Evolutionary conservation across 35 echinoderm and acorn worm genomes (phyloP), one percentile per base, ranked within the genome.

Genomic region (Patiria miniata): DNA sequence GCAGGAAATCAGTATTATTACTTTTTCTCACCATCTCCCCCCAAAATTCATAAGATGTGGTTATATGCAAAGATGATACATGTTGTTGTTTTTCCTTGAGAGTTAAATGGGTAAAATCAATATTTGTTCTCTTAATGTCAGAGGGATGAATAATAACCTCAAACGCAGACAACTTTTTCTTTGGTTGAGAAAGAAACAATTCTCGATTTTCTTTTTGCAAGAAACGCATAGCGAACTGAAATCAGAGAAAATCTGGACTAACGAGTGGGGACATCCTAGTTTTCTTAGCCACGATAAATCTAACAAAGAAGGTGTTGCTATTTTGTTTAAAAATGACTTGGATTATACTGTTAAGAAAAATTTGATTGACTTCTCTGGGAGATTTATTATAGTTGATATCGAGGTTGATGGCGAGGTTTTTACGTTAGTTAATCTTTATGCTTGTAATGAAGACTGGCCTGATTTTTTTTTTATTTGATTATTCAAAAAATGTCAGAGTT

Each of bases 301-400:
- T 32, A 68, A 68, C 60, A 68, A 68, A 23, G 60, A 12, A 68
- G 60, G 60, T 68, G 60, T 68, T 68, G 60, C 60, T 68, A 68
- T 47, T 7, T 1, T 68, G 60, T 22, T 68, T 68, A 68, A 68
- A 23, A 68, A 68, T 68, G 60, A 68, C 60, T 68, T 68, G 60
- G 60, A 68, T 21, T 21, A 8, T 68, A 6, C 42, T 47, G 42
- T 47, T 47, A 47, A 47, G 12, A 47, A 47, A 47, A 6, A 47
- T 47, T 12, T 47, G 42, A 47, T 47, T 47, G 42, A 47, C 12
- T 47, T 47, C 12, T 68, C 60, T 68, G 60, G 18, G 0, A 68
- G 60, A 68, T 68, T 68, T 23, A 68, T 0, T n/a, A 68, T 68
- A 68, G 22, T 68, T 68, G 60, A 68, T 68, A 68, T 32, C 22